These are phyloP conservation scores for Trichacis sp. DNA, from an alignment of 2,888 invertebrate genomes.

Conservation along the genomic window DNA sequence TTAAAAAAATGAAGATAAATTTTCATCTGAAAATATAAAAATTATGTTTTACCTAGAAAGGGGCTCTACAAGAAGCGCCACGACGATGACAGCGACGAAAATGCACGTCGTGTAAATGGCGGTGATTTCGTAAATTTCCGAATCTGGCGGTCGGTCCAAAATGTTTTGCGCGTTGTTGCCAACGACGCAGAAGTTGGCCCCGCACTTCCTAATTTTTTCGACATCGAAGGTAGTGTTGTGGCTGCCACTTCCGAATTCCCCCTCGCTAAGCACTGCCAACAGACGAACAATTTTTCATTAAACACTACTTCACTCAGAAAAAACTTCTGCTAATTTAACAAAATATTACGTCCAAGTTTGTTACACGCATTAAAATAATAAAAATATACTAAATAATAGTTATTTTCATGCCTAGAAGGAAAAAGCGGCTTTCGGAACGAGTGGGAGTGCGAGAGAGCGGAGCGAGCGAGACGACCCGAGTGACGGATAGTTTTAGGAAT, in stretches of 20 bases:
- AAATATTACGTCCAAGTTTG: no score
- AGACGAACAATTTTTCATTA: constrained; percentile 10
- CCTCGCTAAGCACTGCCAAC: constrained; percentile 79
- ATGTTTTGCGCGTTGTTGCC: constrained; percentile 80
- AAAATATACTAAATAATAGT: no score
- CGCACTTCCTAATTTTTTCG: constrained; percentile 75
- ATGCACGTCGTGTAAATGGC: constrained; percentile 91
- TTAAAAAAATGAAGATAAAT: not conserved
- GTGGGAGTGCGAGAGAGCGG: no score
- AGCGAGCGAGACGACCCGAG: no score
- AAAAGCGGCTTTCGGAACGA: no score
- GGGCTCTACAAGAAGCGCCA: constrained; percentile 90
- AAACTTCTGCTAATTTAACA: no score
- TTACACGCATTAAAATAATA: no score
- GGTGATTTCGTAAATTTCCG: constrained; percentile 89
- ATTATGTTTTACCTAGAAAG: constrained; percentile 79
- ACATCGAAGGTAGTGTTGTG: constrained; percentile 64
- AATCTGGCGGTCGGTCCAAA: constrained; percentile 83
- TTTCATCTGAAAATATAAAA: not conserved
- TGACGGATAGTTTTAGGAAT: no score
- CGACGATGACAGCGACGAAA: constrained; percentile 85
- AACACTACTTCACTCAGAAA: no score
- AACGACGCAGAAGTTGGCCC: constrained; percentile 85
- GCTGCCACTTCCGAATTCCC: constrained; percentile 74
- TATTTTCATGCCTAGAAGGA: no score